Conservation (phyloP, 2,888 invertebrate species). For the Cantharis nigra region DNA sequence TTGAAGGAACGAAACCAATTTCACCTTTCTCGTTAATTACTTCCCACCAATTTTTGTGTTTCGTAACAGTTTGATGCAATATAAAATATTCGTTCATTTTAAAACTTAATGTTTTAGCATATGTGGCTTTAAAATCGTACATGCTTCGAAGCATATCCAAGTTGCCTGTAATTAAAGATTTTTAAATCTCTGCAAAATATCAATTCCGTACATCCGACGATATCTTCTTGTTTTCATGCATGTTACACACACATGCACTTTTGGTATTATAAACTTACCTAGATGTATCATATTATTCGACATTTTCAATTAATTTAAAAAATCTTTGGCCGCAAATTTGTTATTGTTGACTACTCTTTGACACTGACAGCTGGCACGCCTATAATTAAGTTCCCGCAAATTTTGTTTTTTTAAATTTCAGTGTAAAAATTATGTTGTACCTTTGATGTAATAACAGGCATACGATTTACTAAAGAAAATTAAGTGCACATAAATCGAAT, state of each 20-base stretch:
- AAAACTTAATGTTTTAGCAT: conserved; percentile 82
- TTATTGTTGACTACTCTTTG: not conserved
- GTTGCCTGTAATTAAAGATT: conserved; percentile 61
- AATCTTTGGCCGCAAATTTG: conserved; percentile 3
- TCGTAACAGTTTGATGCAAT: conserved; percentile 76
- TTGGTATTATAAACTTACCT: conserved; percentile 14
- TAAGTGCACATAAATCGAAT: not conserved
- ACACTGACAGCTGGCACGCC: conserved; percentile 21
- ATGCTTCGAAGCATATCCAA: conserved; percentile 82
- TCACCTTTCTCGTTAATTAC: conserved; percentile 82
- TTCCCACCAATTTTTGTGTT: conserved; percentile 88
- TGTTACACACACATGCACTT: not conserved
- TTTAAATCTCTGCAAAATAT: not conserved
- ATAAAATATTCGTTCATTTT: conserved; percentile 80
- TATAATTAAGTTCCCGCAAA: not conserved
- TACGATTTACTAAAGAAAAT: not conserved
- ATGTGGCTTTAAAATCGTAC: conserved; percentile 83
- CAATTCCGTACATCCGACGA: not conserved
- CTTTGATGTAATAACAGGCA: not conserved
- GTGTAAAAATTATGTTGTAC: not conserved
- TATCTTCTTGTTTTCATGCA: not conserved
- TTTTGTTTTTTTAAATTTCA: not conserved
- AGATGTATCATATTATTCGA: conserved; percentile 25
- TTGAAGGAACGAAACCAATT: conserved; percentile 84
- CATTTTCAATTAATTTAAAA: conserved; percentile 14